Evolutionary conservation across 2,113 vertebrate genomes (phyloP).

Genomic region (Datnioides undecimradiatus): DNA sequence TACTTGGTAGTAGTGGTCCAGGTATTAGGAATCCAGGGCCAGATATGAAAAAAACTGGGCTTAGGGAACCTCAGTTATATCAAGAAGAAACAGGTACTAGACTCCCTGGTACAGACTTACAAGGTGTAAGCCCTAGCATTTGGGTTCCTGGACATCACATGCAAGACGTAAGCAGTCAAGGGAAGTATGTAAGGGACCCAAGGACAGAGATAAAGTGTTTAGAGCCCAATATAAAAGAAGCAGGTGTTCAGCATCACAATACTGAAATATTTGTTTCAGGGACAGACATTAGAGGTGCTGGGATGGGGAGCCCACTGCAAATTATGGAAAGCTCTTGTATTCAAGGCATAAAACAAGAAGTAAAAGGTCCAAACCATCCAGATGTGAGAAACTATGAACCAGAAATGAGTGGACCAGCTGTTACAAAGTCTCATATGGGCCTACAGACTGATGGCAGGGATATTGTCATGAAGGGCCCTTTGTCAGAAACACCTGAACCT

Average conservation of each 20-base stretch:
- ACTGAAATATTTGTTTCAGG: not conserved
- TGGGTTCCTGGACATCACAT: slow-evolving; percentile 13
- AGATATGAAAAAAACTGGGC: slow-evolving; percentile 14
- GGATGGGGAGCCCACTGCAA: not conserved
- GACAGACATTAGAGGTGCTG: not conserved
- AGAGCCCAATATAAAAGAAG: not conserved
- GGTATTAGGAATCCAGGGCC: not conserved
- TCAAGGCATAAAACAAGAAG: not conserved
- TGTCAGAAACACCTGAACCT: slow-evolving; percentile 2
- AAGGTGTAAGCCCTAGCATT: not conserved
- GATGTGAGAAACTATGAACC: too few species aligned
- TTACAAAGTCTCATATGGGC: not conserved
- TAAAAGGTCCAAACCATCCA: not conserved
- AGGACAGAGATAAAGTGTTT: not conserved
- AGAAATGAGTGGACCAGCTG: slow-evolving; percentile 1
- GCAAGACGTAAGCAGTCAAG: not conserved
- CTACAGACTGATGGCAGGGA: slow-evolving; percentile 16
- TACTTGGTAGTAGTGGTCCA: not conserved
- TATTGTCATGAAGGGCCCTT: not conserved
- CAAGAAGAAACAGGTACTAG: slow-evolving; percentile 1
- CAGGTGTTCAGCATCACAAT: slow-evolving; percentile 1
- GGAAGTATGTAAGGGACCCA: not conserved
- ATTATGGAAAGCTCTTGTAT: slow-evolving; percentile 3
- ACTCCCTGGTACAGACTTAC: slow-evolving; percentile 12
- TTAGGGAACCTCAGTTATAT: not conserved